Evolutionary conservation across 2,888 invertebrate genomes (phyloP), one percentile per base, ranked within the genome.

Genomic region (Erannis defoliaria): DNA sequence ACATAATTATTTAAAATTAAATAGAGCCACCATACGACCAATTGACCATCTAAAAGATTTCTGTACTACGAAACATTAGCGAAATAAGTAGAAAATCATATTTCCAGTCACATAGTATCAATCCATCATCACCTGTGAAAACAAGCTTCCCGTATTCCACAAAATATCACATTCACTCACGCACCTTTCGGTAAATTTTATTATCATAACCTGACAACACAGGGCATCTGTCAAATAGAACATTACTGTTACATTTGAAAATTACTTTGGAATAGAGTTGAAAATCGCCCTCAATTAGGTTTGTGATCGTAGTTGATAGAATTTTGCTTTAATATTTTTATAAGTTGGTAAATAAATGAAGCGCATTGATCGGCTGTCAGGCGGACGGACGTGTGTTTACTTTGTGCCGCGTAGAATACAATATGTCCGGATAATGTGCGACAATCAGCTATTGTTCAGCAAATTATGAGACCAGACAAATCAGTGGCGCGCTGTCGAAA

Each of bases 331-430:
- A 75, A 81, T 90, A 89, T 90, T 91, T 89, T 89, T 79, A 80
- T 89, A 90, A 85, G 88, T 84, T 82, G 85, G 85, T 86, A 89
- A 89, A 89, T 90, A 90, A 90, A 91, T 90, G 89, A 90, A 78
- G 80, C 68, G 80, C 80, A 90, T 91, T 93, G 90, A 92, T 84
- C 80, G 74, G 70, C 77, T 84, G 91, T 89, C 90, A 86, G 75
- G 57, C 77, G 66, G 75, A 68, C 71, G 77, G 70, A 68, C 76
- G 73, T 68, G 70, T 91, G 90, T 92, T 92, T 88, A 82, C 82
- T 80, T 82, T 88, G 84, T 78, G 81, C 73, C 67, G 76, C 75
- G 66, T 67, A 70, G 68, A 51, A 61, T 68, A 70, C 69, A 72
- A 77, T 75, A 63, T 74, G 75, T 70, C 72, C 71, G 72, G 73